Conservation (phyloP, 2,113 vertebrate genomes). For the Triplophysa dalaica region DNA sequence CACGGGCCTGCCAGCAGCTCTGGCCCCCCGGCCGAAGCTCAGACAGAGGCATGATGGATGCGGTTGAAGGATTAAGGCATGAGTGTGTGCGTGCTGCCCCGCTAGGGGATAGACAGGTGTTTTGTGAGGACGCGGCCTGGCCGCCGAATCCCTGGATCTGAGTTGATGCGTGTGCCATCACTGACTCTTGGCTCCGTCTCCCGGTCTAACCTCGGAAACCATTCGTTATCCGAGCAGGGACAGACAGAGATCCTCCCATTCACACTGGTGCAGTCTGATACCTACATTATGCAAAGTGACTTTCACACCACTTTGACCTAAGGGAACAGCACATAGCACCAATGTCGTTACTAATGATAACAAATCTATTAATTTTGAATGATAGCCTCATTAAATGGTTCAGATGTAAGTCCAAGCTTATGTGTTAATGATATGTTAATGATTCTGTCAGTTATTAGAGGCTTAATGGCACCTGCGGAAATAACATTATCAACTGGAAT, state of each 20-base stretch:
- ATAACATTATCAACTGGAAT: conserved; percentile 64
- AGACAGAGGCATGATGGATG: conserved; percentile 30
- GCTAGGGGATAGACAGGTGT: conserved; percentile 22
- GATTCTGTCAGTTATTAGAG: conserved; percentile 74
- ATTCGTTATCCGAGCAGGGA: conserved; percentile 22
- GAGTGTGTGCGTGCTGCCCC: conserved; percentile 9
- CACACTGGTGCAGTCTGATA: conserved; percentile 44
- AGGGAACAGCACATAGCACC: conserved; percentile 71
- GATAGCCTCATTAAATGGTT: conserved; percentile 79
- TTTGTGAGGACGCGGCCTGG: conserved; percentile 23
- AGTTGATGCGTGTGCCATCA: conserved; percentile 16
- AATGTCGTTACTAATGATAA: conserved; percentile 73
- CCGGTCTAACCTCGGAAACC: not conserved
- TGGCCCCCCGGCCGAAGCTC: conserved; percentile 21
- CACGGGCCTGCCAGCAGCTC: conserved; percentile 22
- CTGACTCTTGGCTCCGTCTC: not conserved
- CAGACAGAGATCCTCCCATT: conserved; percentile 52
- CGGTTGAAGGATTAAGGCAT: conserved; percentile 10
- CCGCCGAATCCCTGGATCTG: conserved; percentile 22
- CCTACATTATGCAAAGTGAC: conserved; percentile 63
- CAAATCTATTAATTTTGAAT: conserved; percentile 78
- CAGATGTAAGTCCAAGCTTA: conserved; percentile 75
- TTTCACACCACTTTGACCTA: conserved; percentile 65
- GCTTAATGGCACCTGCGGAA: conserved; percentile 73
- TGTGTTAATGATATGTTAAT: conserved; percentile 80